phyloP scores from a whole-genome alignment of 1,140 invertebrate genomes.

The Ctenoplectra terminalis region DNA sequence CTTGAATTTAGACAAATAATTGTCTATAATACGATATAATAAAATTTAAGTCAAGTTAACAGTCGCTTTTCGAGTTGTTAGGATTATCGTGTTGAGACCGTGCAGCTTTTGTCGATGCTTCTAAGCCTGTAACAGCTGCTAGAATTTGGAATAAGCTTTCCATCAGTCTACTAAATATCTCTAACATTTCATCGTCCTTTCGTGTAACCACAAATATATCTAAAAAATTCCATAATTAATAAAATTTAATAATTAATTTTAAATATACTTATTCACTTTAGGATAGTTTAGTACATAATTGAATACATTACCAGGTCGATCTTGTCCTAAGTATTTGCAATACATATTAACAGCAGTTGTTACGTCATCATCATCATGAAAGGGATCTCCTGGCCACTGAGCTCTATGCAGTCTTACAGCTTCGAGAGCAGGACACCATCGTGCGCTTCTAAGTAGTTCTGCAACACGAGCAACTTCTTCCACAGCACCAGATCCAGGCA shows the following conservation, averaged over 20 bases:
- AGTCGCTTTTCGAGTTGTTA: constrained; percentile 78
- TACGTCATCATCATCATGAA: constrained; percentile 85
- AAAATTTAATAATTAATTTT: neutral
- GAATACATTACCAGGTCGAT: constrained; percentile 84
- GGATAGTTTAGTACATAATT: neutral
- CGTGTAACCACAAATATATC: constrained; percentile 86
- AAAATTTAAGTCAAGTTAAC: constrained; percentile 69
- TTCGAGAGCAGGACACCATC: constrained; percentile 87
- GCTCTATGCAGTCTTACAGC: constrained; percentile 85
- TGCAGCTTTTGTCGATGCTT: constrained; percentile 77
- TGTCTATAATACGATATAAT: constrained; percentile 32
- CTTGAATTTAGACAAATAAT: constrained; percentile 47
- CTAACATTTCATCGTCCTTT: constrained; percentile 85
- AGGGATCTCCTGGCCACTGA: constrained; percentile 86
- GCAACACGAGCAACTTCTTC: constrained; percentile 85
- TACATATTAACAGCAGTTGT: constrained; percentile 88
- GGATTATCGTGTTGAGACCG: constrained; percentile 74
- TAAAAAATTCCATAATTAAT: constrained; percentile 68
- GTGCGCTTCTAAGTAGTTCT: constrained; percentile 86
- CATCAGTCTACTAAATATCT: constrained; percentile 86
- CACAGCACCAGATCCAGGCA: constrained; percentile 76
- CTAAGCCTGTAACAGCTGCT: constrained; percentile 84
- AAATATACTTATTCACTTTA: neutral
- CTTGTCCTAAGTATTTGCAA: constrained; percentile 87
- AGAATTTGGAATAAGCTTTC: constrained; percentile 87